Evolutionary conservation across 2,797 vertebrate species (phyloP).

Genomic region (Phrynocephalus guinanensis): DNA sequence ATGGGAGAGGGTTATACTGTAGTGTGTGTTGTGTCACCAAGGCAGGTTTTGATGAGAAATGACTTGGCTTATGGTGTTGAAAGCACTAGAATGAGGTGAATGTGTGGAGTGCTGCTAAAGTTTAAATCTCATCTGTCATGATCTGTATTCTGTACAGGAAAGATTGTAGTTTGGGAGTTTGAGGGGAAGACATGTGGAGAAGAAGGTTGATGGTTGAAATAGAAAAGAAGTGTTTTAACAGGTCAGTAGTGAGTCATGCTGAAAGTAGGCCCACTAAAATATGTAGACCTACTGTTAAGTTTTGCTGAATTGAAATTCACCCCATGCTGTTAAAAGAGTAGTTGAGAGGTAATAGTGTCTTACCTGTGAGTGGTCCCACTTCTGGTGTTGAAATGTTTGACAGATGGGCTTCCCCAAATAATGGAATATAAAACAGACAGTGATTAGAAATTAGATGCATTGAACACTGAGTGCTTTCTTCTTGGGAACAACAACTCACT

Average conservation of each 20-base stretch:
- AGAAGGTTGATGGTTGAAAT: constrained; percentile 1
- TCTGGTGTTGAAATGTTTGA: background rate
- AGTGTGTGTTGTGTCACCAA: background rate
- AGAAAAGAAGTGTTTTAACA: background rate
- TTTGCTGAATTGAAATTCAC: background rate
- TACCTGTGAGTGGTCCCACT: background rate
- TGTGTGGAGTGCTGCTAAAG: background rate
- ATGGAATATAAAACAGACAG: background rate
- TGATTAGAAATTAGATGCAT: background rate
- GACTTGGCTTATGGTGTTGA: background rate
- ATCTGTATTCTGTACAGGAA: background rate
- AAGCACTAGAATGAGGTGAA: background rate
- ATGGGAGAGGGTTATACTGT: background rate
- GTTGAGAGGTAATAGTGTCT: too few relatives aligned
- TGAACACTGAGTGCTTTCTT: background rate
- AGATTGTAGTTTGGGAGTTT: background rate
- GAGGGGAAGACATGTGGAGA: background rate
- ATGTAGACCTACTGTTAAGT: background rate
- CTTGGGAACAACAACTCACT: too few relatives aligned
- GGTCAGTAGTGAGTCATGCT: background rate
- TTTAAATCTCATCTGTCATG: background rate
- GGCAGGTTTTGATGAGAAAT: background rate
- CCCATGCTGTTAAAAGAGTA: too few relatives aligned
- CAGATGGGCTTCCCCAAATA: background rate
- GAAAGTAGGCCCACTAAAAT: background rate